These are phyloP conservation scores for Panthera tigris DNA, from an alignment of 2,113 vertebrate species.

Conservation along the genomic window DNA sequence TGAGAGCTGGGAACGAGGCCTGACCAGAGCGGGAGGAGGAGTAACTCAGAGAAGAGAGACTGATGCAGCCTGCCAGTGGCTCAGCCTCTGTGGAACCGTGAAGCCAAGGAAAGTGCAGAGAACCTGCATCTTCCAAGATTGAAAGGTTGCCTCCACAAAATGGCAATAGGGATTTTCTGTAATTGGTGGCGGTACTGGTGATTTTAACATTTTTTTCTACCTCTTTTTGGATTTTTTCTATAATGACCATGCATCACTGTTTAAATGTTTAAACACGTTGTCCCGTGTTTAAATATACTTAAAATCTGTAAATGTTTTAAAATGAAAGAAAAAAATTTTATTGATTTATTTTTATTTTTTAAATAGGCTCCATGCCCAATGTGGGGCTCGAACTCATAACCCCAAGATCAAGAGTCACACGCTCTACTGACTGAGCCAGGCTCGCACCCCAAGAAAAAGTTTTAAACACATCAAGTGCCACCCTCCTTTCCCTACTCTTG, in stretches of 20 bases:
- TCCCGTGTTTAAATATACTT: neutral
- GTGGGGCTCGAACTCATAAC: too few relatives aligned
- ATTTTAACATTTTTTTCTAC: neutral
- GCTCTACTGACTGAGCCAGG: too few relatives aligned
- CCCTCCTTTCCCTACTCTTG: neutral
- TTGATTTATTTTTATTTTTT: too few relatives aligned
- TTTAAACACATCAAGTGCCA: neutral
- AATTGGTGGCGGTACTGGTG: too few relatives aligned
- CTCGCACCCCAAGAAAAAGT: neutral
- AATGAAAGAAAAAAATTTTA: neutral
- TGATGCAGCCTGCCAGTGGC: too few relatives aligned
- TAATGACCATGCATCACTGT: neutral
- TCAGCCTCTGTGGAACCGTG: neutral
- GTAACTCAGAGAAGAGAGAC: neutral
- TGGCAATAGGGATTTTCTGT: neutral
- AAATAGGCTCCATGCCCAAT: too few relatives aligned
- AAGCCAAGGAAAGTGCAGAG: neutral
- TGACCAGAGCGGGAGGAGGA: accelerated
- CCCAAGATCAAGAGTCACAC: too few relatives aligned
- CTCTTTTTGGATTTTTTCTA: neutral
- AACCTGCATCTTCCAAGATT: neutral
- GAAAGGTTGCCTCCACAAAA: neutral
- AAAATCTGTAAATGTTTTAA: neutral
- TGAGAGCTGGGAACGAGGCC: neutral
- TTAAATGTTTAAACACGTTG: neutral